These are phyloP conservation scores for Eupelmus urozonus DNA, from an alignment of 2,888 invertebrate genomes.

Conservation along the genomic window DNA sequence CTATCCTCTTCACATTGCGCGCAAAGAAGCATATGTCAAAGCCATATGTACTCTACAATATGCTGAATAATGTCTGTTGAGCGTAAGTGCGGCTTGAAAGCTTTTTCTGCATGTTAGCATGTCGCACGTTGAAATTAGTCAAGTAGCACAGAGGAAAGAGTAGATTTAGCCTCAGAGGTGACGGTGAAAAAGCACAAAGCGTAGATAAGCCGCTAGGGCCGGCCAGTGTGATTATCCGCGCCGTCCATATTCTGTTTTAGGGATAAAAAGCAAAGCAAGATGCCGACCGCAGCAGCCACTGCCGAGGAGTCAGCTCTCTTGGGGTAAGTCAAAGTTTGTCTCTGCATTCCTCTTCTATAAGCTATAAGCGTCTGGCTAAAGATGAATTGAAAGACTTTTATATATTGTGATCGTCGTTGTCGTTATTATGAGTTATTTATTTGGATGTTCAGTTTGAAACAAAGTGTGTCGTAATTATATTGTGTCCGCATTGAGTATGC, in stretches of 20 bases:
- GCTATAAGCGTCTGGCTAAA: not conserved
- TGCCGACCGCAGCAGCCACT: conserved; percentile 84
- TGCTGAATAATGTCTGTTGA: not conserved
- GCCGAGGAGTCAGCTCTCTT: conserved; percentile 93
- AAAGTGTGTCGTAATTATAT: not conserved
- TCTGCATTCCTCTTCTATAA: conserved; percentile 2
- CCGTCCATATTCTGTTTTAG: conserved; percentile 76
- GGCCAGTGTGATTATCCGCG: conserved; percentile 74
- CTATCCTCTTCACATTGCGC: not conserved
- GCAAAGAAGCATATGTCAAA: not conserved
- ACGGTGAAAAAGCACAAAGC: conserved; percentile 35
- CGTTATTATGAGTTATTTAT: too few species aligned
- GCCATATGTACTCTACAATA: not conserved
- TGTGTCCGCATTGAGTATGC: not conserved
- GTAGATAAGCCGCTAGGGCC: conserved; percentile 66
- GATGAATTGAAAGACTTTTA: conserved; percentile 17
- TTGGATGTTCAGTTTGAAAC: not conserved
- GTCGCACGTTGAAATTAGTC: conserved; percentile 13
- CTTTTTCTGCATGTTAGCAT: conserved; percentile 18
- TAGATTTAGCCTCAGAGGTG: conserved; percentile 20
- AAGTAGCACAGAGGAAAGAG: not conserved
- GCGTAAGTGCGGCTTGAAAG: conserved; percentile 12
- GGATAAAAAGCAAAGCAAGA: conserved; percentile 80
- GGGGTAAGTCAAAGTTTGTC: conserved; percentile 84
- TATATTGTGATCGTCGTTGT: not conserved